Evolutionary conservation across 2,113 vertebrate species (phyloP), one percentile per base, ranked within the genome.

Genomic region (Fregetta grallaria): DNA sequence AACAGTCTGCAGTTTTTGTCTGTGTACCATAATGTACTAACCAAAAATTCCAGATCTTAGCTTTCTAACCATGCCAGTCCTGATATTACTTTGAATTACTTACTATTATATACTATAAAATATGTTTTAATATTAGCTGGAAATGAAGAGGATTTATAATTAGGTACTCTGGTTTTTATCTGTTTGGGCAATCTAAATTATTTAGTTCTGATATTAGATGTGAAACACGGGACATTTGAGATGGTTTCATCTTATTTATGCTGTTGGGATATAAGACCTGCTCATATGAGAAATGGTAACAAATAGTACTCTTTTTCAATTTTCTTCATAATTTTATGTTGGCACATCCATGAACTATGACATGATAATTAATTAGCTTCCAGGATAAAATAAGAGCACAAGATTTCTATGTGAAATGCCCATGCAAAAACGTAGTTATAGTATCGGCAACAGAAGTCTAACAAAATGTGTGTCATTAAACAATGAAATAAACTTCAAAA

Each of bases 341-440:
- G 98, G 97, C 98, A 98, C 91, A 80, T 98, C 98, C 97, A 98
- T 97, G 97, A 98, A 98, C 98, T 98, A 98, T 98, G 98, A 98
- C 98, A 98, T 96, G 98, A 97, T 98, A 98, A 99, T 98, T 98
- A 98, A 98, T 98, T 98, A 97, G 94, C 95, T 98, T 98, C 97
- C 96, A 92, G 90, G 80, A 96, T 86, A 82, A 96, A 97, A 96
- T 81, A 96, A 94, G 78, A 96, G 55, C 61, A 59, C 72, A 88
- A 77, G 50, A 9, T 91, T 83, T 79, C 88, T 92, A 94, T 79
- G 94, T 63, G 87, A 95, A 91, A 94, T 40, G 50, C 34, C 78
- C 66, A 68, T 87, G 83, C 44, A 91, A 96, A 97, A 97, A 93
- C 30, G 3, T 16, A 73, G 92, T 97, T 96, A 96, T 94, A 97